A percentile compares a stretch with the other conserved stretches of the same genome.
Evolutionary conservation across 2,797 vertebrate genomes (phyloP).

Genomic region (Triplophysa yarkandensis): DNA sequence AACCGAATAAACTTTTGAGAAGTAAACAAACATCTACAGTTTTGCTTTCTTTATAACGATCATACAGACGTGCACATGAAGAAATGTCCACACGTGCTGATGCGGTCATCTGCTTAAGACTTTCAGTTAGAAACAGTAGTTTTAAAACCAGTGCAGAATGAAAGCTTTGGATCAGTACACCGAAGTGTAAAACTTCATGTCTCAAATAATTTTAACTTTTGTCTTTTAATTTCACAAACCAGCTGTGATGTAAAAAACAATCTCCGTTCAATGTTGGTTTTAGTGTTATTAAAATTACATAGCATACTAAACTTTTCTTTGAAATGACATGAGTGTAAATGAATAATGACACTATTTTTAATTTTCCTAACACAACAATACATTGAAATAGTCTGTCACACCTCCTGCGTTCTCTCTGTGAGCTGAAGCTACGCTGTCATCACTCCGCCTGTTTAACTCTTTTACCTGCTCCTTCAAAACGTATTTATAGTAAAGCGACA

Average conservation of each 20-base stretch:
- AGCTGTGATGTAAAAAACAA: too few relatives aligned
- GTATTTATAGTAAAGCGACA: slow-evolving; percentile 38
- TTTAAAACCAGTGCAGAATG: too few relatives aligned
- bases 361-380: not conserved
- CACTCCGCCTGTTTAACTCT: not conserved
- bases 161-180: too few relatives aligned
- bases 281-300: too few relatives aligned
- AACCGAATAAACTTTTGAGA: slow-evolving; percentile 42
- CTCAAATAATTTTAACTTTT: too few relatives aligned
- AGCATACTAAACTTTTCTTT: too few relatives aligned
- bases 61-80: slow-evolving; percentile 13
- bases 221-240: too few relatives aligned
- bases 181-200: too few relatives aligned
- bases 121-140: too few relatives aligned
- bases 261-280: too few relatives aligned
- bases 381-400: not conserved
- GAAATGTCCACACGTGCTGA: not conserved
- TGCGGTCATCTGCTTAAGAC: slow-evolving; percentile 11
- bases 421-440: not conserved
- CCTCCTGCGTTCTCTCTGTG: not conserved
- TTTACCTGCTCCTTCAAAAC: slow-evolving; percentile 5
- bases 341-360: not conserved
- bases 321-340: not conserved
- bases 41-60: slow-evolving; percentile 26
- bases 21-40: slow-evolving; percentile 52